Evolutionary conservation across 2,888 invertebrate genomes (phyloP), one percentile per base, ranked within the genome.

Genomic region (Steromphala cineraria): DNA sequence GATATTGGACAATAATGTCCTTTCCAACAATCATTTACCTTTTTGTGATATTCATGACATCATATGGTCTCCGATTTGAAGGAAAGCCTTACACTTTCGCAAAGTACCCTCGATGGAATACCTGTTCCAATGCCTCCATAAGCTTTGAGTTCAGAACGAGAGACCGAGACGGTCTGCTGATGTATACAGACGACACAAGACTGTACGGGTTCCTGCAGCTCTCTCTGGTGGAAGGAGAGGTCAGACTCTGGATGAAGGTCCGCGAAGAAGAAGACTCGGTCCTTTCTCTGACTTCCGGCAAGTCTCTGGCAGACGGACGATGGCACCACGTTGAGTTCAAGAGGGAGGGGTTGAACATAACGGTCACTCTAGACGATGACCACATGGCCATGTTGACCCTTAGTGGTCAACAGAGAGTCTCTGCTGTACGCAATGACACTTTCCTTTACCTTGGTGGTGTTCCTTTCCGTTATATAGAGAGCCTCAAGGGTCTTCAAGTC

Each of bases 141-240:
- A 89, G 88, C 78, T 92, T 93, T 81, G 92, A 92, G 79, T 92
- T 93, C 84, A 88, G 87, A 79, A 82, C 81, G 21, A 77, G 31
- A n/a, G 79, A 85, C 75, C 55, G 80, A 0, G 83, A 87, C 31
- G 89, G 89, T 4, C 75, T 91, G n/a, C 83, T 92, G 31, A 94
- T 99, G 89, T 99, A 99, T 93, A 98, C 98, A 10, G 98, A 99
- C 93, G 98, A 99, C 92, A 98, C 97, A 0, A 98, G 98, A 17
- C 97, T 96, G 62, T 97, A 90, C 56, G 98, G 99, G 79, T 91
- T 88, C 76, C 84, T 87, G 24, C 87, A 89, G 80, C 75, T 91
- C 5, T 82, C 84, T 13, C 75, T 91, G n/a, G 80, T 83, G 31
- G 79, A 84, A 28, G 90, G 91, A 0, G 81, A 82, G 13, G 97